Percentiles rank a stretch among this genome's conserved stretches.
Evolutionary conservation across 2,888 invertebrate species (phyloP).

Genomic region (Ommatoiulus sabulosus): DNA sequence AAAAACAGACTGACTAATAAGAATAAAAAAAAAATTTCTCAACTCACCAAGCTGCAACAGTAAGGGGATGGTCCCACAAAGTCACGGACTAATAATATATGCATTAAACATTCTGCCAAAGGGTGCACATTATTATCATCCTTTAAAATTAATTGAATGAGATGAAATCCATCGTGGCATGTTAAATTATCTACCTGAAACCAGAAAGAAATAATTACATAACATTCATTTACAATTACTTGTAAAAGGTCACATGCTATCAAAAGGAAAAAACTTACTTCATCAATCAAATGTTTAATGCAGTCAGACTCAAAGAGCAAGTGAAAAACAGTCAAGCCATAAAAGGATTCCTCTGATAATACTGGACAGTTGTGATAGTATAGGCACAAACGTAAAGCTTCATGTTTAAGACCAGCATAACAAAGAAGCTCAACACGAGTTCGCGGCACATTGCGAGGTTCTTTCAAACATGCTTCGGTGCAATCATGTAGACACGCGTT

Average conservation of each 20-base stretch:
- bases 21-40: neutral
- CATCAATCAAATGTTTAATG: conserved; percentile 38
- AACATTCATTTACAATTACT: no score
- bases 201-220: neutral
- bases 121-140: neutral
- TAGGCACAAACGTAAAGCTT: conserved; percentile 55
- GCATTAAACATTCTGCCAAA: conserved; percentile 50
- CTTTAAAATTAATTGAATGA: conserved; percentile 47
- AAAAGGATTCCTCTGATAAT: conserved; percentile 45
- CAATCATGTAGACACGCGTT: neutral
- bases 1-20: neutral
- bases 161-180: conserved; percentile 54
- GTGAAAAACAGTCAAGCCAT: conserved; percentile 32
- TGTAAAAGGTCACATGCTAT: neutral
- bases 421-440: conserved; percentile 53
- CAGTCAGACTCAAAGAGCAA: conserved; percentile 12
- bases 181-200: conserved; percentile 52
- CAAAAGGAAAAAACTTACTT: neutral
- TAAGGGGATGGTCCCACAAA: conserved; percentile 52
- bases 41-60: conserved; percentile 54
- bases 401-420: conserved; percentile 13
- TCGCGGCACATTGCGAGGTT: conserved; percentile 27
- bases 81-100: conserved; percentile 50
- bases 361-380: conserved; percentile 40
- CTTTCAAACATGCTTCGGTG: neutral